Conservation (phyloP, 35 echinoderm and acorn worm genomes). For the Ptychodera flava region DNA sequence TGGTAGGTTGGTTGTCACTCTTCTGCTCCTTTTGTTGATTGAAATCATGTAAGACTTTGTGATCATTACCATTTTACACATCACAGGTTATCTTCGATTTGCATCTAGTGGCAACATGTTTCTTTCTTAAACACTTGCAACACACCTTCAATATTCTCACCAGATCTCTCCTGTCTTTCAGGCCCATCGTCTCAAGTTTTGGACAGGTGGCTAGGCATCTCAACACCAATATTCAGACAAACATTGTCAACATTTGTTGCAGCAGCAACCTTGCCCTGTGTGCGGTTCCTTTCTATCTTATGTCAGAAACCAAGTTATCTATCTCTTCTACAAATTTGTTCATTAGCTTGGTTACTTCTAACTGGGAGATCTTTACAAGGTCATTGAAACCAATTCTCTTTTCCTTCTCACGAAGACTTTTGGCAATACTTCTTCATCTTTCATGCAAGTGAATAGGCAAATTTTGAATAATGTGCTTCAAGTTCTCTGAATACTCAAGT, state of each 20-base stretch:
- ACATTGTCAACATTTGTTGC: no score
- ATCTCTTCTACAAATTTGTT: neutral
- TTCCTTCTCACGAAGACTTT: neutral
- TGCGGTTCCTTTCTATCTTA: no score
- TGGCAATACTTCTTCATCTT: slow-evolving; percentile 15
- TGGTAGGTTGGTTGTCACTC: no score
- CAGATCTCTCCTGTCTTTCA: neutral
- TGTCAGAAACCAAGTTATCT: neutral
- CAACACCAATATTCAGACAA: no score
- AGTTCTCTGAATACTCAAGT: no score
- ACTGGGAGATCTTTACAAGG: neutral
- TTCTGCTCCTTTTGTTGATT: no score
- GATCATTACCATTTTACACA: neutral
- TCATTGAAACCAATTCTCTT: slow-evolving; percentile 7
- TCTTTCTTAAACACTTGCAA: neutral
- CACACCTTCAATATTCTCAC: neutral
- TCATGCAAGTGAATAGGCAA: slow-evolving; percentile 16
- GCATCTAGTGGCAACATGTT: no score
- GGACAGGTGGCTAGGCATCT: no score
- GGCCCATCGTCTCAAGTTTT: no score
- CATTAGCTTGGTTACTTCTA: slow-evolving; percentile 11
- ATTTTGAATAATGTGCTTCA: slow-evolving; percentile 18
- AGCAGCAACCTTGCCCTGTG: no score
- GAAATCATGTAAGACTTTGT: neutral
- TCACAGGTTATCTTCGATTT: no score